Conservation (phyloP, 2,797 vertebrate species). For the Poecilia wingei region DNA sequence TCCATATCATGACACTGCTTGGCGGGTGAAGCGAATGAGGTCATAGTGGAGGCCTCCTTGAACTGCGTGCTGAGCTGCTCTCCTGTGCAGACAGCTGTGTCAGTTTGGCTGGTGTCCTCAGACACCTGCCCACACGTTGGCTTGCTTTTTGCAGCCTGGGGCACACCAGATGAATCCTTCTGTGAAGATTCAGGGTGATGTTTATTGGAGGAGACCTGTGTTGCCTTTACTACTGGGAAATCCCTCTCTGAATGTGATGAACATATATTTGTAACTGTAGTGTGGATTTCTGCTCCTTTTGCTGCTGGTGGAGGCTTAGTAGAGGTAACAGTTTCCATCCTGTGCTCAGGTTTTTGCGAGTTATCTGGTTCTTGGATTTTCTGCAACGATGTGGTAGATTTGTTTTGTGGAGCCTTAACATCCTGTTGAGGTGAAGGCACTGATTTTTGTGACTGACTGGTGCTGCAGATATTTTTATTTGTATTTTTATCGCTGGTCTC, state of each 20-base stretch:
- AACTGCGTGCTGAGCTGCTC: slow-evolving; percentile 73
- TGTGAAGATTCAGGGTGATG: slow-evolving; percentile 45
- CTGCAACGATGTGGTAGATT: slow-evolving; percentile 37
- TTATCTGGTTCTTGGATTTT: slow-evolving; percentile 53
- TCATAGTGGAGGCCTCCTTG: slow-evolving; percentile 92
- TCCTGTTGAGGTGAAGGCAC: slow-evolving; percentile 37
- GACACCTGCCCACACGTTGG: slow-evolving; percentile 36
- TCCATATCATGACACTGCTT: slow-evolving; percentile 84
- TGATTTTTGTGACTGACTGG: slow-evolving; percentile 36
- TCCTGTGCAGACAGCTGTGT: slow-evolving; percentile 44
- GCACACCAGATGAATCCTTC: slow-evolving; percentile 39
- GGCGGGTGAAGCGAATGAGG: slow-evolving; percentile 66
- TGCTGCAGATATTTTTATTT: slow-evolving; percentile 57
- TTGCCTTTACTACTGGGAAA: slow-evolving; percentile 37
- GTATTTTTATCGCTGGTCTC: slow-evolving; percentile 46
- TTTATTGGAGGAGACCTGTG: slow-evolving; percentile 53
- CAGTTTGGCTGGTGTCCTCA: slow-evolving; percentile 35
- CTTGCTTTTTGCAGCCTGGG: slow-evolving; percentile 41
- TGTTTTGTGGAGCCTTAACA: slow-evolving; percentile 28
- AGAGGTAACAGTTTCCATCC: slow-evolving; percentile 24
- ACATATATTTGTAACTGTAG: slow-evolving; percentile 31
- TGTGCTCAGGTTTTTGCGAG: slow-evolving; percentile 38
- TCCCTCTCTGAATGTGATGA: slow-evolving; percentile 37
- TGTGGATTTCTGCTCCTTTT: slow-evolving; percentile 20
- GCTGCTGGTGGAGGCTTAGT: slow-evolving; percentile 17